Evolutionary conservation across 2,888 invertebrate genomes (phyloP).

Genomic region (Lordiphosa fenestrarum): DNA sequence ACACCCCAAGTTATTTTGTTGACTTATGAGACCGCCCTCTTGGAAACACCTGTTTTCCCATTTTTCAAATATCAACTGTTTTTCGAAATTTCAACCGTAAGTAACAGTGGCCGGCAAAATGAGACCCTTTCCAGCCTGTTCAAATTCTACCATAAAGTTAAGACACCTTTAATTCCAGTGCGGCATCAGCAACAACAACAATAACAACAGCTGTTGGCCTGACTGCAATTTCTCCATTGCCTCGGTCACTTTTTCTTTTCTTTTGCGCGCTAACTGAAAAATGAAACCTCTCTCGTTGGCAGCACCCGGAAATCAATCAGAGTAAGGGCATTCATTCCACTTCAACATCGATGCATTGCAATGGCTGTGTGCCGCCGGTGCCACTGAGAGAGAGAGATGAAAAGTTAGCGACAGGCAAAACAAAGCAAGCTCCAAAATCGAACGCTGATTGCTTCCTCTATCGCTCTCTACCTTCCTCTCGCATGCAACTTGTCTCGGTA

Average conservation of each 20-base stretch:
- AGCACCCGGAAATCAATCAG: constrained; percentile 77
- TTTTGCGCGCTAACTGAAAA: constrained; percentile 28
- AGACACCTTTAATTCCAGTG: neutral
- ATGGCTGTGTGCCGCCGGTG: constrained; percentile 15
- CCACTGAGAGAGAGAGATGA: constrained; percentile 11
- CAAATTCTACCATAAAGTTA: too few species aligned
- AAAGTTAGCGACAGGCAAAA: constrained; percentile 6
- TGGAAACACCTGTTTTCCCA: too few species aligned
- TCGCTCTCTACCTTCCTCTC: too few species aligned
- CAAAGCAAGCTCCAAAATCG: constrained; percentile 6
- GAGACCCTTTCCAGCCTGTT: too few species aligned
- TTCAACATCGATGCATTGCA: constrained; percentile 55
- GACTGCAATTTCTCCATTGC: constrained; percentile 49
- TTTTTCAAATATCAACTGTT: too few species aligned
- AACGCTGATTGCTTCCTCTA: neutral
- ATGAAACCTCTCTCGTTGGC: constrained; percentile 37
- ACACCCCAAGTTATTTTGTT: too few species aligned
- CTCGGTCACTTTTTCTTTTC: constrained; percentile 52
- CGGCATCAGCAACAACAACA: neutral
- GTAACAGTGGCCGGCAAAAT: too few species aligned
- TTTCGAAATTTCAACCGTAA: too few species aligned
- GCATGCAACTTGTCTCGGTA: constrained; percentile 18
- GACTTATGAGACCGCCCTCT: too few species aligned
- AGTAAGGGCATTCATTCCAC: constrained; percentile 74
- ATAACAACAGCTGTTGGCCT: constrained; percentile 2